phyloP scores from a whole-genome alignment of 2,113 vertebrate species.

The Sclerurus mexicanus region DNA sequence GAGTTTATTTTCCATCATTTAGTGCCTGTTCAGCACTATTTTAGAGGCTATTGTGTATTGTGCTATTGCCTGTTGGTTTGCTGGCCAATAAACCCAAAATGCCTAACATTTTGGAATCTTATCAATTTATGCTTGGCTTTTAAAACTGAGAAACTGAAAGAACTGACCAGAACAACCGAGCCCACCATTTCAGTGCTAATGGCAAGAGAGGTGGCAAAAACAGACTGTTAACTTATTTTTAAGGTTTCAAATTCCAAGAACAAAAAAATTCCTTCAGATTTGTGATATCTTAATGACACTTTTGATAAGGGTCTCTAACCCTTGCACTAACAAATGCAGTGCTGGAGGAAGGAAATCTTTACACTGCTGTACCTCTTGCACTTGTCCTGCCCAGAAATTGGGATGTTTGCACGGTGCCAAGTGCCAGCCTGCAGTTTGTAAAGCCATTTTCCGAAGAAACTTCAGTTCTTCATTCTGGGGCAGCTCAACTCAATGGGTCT shows the following conservation, averaged over 20 bases:
- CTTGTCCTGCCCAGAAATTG: not conserved
- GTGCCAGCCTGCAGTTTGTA: not conserved
- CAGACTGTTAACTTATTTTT: not conserved
- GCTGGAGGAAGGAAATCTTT: not conserved
- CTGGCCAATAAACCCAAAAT: not conserved
- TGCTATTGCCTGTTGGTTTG: not conserved
- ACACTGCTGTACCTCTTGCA: not conserved
- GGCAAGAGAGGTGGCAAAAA: not conserved
- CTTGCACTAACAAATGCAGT: not conserved
- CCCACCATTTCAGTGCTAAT: not conserved
- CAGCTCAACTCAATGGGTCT: not conserved
- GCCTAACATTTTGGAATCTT: not conserved
- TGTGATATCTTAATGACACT: not conserved
- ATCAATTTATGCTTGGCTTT: not conserved
- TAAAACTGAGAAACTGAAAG: not conserved
- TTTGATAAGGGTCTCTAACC: not conserved
- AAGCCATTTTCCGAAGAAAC: not conserved
- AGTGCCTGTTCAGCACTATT: not conserved
- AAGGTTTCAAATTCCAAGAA: not conserved
- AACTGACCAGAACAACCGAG: not conserved
- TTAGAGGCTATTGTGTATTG: not conserved
- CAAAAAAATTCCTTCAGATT: not conserved
- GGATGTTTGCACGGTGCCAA: not conserved
- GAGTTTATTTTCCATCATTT: not conserved
- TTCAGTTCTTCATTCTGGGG: not conserved